These are phyloP conservation scores for Cyprinodon variegatus DNA, from an alignment of 2,113 vertebrate species.

Conservation along the genomic window DNA sequence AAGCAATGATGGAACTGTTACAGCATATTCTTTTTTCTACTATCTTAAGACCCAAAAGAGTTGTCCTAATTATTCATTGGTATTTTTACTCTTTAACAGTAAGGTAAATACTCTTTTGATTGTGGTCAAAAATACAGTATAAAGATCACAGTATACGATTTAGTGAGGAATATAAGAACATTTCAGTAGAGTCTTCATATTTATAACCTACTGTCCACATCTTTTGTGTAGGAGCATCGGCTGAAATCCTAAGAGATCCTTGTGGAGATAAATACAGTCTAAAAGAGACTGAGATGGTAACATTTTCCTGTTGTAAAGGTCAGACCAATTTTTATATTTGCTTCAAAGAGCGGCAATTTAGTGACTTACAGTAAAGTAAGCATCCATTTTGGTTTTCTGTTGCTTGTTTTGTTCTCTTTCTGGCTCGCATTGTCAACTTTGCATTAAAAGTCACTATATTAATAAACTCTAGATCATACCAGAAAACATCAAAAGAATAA, in stretches of 20 bases:
- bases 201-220: background rate
- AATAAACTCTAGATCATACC: conserved; percentile 62
- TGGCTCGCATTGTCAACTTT: conserved; percentile 56
- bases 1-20: conserved; percentile 23
- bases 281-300: background rate
- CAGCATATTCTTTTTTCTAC: conserved; percentile 1
- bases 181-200: background rate
- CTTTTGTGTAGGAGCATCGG: too few relatives aligned
- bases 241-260: background rate
- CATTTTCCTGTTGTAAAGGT: background rate
- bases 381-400: conserved; percentile 9
- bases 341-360: conserved; percentile 9
- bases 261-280: background rate
- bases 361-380: conserved; percentile 16
- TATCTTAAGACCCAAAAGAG: background rate
- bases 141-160: background rate
- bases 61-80: background rate
- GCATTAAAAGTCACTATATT: conserved; percentile 65
- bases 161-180: background rate
- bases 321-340: background rate
- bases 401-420: conserved; percentile 45
- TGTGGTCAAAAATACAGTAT: background rate
- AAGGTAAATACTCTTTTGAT: too few relatives aligned
- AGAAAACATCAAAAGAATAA: conserved; percentile 49
- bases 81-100: too few relatives aligned